Conservation (phyloP, 2,797 vertebrate species). For the Sarcoramphus papa region DNA sequence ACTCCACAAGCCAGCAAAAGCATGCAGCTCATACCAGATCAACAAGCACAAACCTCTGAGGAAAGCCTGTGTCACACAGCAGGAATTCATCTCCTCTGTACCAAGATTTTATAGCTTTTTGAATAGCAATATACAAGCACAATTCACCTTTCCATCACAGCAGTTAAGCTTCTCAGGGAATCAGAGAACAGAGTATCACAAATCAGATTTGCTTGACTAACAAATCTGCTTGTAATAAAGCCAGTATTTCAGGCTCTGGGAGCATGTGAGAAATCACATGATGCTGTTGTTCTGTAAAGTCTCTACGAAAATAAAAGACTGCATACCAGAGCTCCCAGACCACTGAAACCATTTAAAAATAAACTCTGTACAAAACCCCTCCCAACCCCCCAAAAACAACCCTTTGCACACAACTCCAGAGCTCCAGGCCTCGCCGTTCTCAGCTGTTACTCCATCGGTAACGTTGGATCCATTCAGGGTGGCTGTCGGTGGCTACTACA, state of each 20-base stretch:
- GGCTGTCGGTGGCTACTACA: not conserved
- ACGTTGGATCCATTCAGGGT: not conserved
- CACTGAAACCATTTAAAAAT: not conserved
- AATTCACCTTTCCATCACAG: not conserved
- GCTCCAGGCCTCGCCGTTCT: not conserved
- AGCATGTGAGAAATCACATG: conserved; percentile 51
- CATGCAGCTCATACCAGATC: not conserved
- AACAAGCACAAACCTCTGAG: not conserved
- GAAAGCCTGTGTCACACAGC: not conserved
- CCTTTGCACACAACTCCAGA: not conserved
- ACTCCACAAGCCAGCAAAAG: not conserved
- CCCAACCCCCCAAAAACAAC: not conserved
- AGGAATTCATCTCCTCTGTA: not conserved
- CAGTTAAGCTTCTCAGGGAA: not conserved
- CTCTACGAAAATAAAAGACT: not conserved
- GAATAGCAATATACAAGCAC: not conserved
- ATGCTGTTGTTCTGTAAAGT: not conserved
- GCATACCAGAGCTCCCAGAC: conserved; percentile 7
- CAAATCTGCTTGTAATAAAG: conserved; percentile 23
- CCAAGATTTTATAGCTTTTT: not conserved
- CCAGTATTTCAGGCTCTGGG: conserved; percentile 17
- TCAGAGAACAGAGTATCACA: not conserved
- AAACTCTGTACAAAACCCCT: not conserved
- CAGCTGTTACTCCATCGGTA: not conserved
- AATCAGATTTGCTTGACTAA: conserved; percentile 14